Percentiles rank a stretch among this genome's conserved stretches.
Conservation (phyloP, 2,888 invertebrate species). For the Dexiosoma caninum region DNA sequence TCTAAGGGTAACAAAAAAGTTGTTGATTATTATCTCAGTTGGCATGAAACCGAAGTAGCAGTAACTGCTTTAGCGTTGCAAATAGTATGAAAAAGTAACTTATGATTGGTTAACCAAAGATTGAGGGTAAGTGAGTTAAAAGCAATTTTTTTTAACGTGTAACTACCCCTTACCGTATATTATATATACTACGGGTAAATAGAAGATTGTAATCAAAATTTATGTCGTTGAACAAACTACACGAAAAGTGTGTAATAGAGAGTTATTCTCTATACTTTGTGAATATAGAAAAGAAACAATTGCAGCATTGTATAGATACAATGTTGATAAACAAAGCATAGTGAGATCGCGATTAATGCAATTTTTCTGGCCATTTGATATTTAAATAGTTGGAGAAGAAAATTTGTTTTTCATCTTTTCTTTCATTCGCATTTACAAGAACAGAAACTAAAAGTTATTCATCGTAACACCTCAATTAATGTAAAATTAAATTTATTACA, state of each 20-base stretch:
- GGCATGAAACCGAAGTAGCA: conserved; percentile 31
- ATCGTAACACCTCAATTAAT: too few relatives aligned
- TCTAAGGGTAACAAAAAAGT: conserved; percentile 56
- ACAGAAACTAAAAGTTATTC: too few relatives aligned
- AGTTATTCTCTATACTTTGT: background rate
- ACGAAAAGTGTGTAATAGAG: background rate
- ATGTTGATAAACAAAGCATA: conserved; percentile 2
- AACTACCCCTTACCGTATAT: conserved; percentile 45
- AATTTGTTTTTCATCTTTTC: too few relatives aligned
- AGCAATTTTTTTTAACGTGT: conserved; percentile 26
- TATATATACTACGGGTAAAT: background rate
- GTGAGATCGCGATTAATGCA: too few relatives aligned
- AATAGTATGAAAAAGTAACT: conserved; percentile 35
- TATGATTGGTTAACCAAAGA: conserved; percentile 60
- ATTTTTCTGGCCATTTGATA: too few relatives aligned
- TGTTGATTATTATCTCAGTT: conserved; percentile 53
- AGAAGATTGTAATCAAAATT: conserved; percentile 59
- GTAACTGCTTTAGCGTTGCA: background rate
- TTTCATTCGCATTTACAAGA: too few relatives aligned
- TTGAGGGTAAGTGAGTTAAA: conserved; percentile 53
- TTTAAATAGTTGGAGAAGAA: too few relatives aligned
- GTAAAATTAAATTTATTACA: too few relatives aligned
- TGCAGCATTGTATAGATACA: background rate
- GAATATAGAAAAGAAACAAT: background rate
- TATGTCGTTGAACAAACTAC: conserved; percentile 26